Base-by-base conservation (phyloP, 2,888 invertebrate genomes). In the Liposcelis brunnea region DNA sequence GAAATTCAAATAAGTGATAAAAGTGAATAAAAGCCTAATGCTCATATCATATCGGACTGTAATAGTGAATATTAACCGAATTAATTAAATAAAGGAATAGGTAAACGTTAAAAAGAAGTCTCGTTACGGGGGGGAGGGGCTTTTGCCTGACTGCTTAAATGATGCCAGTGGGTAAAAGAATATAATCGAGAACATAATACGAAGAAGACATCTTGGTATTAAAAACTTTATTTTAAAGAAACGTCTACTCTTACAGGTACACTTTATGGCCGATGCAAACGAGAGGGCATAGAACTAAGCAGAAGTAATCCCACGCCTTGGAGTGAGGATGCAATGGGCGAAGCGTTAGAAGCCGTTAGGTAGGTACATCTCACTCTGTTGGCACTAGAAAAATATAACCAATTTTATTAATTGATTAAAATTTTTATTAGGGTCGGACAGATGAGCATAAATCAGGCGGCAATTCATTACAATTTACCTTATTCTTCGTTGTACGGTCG, bases 291-390 rank as follows among this genome's bases (percentile, higher is more conserved):
- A 54, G 89, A 87, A 62, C 65, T 89, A 52, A 85, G 85, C 5
- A 75, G 87, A 53, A 83, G 84, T 46, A 85, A 84, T 67, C 85
- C 86, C n/a, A 85, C 87, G 37, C 87, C 87, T 8, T 89, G 89
- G 89, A 84, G 86, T n/a, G 87, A 87, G 60, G 85, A 83, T 59
- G 86, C 86, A 21, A 87, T 89, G 87, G 81, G 80, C 16, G 86
- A 87, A 62, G 89, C 89, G 16, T 68, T 89, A 37, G 86, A 87
- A 61, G 84, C 87, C 51, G 87, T 89, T 52, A 78, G 84, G 83
- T 84, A 61, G 53, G 58, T 55, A 42, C 48, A 10, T 7, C 16
- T 16, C 10, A 35, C 16, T 14, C 10, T 5, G 5, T 16, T 35
- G 35, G 32, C n/a, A 32, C 32, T 32, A 32, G 10, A 11, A n/a